A percentile compares a stretch with the other conserved stretches of the same genome.
Evolutionary conservation across 2,888 invertebrate species (phyloP).

Genomic region (Itoplectis maculator): DNA sequence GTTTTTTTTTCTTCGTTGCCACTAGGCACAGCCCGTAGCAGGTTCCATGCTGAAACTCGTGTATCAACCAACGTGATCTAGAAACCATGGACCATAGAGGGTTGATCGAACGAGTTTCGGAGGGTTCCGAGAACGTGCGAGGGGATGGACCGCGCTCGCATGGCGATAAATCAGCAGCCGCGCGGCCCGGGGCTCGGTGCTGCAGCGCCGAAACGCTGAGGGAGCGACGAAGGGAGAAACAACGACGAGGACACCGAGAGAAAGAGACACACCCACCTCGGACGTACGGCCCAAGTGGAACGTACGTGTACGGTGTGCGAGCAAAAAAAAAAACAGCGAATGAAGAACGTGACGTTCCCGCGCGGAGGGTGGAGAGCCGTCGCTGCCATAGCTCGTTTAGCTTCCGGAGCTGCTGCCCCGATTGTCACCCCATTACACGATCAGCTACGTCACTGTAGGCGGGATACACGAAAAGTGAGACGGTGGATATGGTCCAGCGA

Average conservation of each 20-base stretch:
- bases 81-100: slow-evolving; percentile 75
- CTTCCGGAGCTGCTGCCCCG: slow-evolving; percentile 74
- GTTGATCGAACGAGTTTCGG: slow-evolving; percentile 71
- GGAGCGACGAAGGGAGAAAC: slow-evolving; percentile 54
- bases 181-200: slow-evolving; percentile 49
- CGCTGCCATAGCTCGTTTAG: slow-evolving; percentile 68
- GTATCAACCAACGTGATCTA: slow-evolving; percentile 74
- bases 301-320: slow-evolving; percentile 26
- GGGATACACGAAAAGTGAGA: slow-evolving; percentile 57
- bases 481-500: not conserved
- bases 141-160: slow-evolving; percentile 60
- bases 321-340: slow-evolving; percentile 23
- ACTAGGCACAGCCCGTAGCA: slow-evolving; percentile 59
- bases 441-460: slow-evolving; percentile 67
- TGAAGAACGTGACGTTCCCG: slow-evolving; percentile 4
- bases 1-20: slow-evolving; percentile 39
- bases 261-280: slow-evolving; percentile 48
- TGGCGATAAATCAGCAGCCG: slow-evolving; percentile 72
- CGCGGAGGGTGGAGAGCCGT: slow-evolving; percentile 46
- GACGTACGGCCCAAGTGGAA: slow-evolving; percentile 53
- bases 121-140: slow-evolving; percentile 71
- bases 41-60: slow-evolving; percentile 44
- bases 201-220: slow-evolving; percentile 21
- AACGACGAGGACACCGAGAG: slow-evolving; percentile 67
- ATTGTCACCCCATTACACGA: slow-evolving; percentile 81